Evolutionary conservation across 2,113 vertebrate genomes (phyloP).

Genomic region (Irena cyanogastra): DNA sequence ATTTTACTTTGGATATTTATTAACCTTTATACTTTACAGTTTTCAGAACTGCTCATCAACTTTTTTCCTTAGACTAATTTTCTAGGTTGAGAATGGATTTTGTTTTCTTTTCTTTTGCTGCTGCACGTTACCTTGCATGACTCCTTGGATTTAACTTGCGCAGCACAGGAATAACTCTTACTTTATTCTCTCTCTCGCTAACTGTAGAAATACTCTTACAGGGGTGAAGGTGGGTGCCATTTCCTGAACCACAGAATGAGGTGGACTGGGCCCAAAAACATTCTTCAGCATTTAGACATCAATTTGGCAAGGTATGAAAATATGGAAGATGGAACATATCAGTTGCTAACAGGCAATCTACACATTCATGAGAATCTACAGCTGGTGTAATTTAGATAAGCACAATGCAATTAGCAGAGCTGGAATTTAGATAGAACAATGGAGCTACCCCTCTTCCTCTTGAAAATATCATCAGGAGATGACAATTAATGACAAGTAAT

Average conservation of each 20-base stretch:
- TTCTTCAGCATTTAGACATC: neutral
- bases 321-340: neutral
- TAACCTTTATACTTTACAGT: neutral
- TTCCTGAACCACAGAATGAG: neutral
- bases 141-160: neutral
- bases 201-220: neutral
- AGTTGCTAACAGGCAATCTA: neutral
- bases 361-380: neutral
- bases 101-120: neutral
- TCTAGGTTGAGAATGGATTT: neutral
- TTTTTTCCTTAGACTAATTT: neutral
- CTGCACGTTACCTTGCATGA: neutral
- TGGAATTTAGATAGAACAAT: slow-evolving; percentile 2
- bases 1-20: neutral
- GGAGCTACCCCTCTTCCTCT: neutral
- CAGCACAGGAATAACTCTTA: neutral
- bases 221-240: neutral
- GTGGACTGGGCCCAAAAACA: neutral
- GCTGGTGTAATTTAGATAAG: neutral
- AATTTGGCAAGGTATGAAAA: neutral
- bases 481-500: neutral
- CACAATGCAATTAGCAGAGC: neutral
- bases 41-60: neutral
- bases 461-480: neutral
- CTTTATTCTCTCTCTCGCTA: neutral